Conservation (phyloP, 2,888 invertebrate species). For the Branchipolynoe longqiensis region DNA sequence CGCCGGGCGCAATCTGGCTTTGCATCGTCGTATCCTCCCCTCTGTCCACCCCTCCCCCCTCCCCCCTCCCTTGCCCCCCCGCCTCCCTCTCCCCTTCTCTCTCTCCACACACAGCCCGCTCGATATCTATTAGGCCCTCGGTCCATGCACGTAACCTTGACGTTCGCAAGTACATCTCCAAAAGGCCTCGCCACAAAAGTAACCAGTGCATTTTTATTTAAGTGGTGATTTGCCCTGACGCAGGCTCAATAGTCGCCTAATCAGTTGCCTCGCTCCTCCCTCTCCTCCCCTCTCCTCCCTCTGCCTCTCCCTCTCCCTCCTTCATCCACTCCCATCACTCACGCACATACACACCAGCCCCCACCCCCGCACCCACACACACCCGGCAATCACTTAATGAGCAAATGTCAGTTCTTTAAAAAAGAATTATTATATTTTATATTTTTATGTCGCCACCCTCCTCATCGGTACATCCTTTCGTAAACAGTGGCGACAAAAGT, state of each 20-base stretch:
- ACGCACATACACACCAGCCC: neutral
- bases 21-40: no score
- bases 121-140: slow-evolving; percentile 32
- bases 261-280: neutral
- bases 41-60: neutral
- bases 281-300: neutral
- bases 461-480: slow-evolving; percentile 51
- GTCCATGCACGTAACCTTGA: slow-evolving; percentile 26
- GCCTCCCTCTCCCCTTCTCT: no score
- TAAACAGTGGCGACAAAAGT: slow-evolving; percentile 29
- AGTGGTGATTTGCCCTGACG: slow-evolving; percentile 26
- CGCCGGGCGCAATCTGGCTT: slow-evolving; percentile 7
- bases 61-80: neutral
- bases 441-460: slow-evolving; percentile 19
- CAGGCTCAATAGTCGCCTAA: slow-evolving; percentile 36
- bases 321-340: neutral
- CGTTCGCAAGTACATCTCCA: slow-evolving; percentile 24
- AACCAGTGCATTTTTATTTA: slow-evolving; percentile 45
- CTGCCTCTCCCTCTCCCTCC: neutral
- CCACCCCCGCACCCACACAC: neutral
- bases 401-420: slow-evolving; percentile 55
- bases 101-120: neutral
- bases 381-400: slow-evolving; percentile 50
- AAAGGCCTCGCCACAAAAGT: slow-evolving; percentile 31
- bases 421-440: no score